These are phyloP conservation scores for Silurus meridionalis DNA, from an alignment of 2,113 vertebrate genomes.

Conservation along the genomic window DNA sequence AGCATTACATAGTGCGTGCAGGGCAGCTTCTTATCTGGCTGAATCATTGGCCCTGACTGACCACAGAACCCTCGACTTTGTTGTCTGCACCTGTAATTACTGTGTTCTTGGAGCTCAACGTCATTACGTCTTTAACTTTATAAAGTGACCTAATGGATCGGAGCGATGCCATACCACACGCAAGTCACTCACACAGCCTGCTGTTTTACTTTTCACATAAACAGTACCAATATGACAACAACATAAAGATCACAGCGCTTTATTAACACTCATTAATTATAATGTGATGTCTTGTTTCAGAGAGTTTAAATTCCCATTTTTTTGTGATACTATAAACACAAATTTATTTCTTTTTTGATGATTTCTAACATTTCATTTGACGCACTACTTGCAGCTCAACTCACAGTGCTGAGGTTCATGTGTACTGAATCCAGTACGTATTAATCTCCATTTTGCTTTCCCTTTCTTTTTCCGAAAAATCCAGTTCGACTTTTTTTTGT, in stretches of 20 bases:
- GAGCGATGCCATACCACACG: conserved; percentile 13
- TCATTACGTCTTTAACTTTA: conserved; percentile 28
- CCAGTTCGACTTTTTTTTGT: too few species aligned
- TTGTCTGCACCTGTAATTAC: conserved; percentile 49
- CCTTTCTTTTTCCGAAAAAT: neutral
- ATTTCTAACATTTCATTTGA: neutral
- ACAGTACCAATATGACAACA: neutral
- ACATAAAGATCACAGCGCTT: neutral
- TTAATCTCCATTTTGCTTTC: neutral
- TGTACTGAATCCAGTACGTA: neutral
- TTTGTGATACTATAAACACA: neutral
- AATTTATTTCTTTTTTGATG: neutral
- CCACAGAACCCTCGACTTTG: conserved; percentile 40
- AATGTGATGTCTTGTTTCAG: neutral
- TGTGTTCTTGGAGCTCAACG: conserved; percentile 28
- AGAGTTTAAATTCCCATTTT: neutral
- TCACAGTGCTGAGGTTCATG: neutral
- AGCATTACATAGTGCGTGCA: neutral
- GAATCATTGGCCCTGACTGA: conserved; percentile 28
- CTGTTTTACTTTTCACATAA: neutral
- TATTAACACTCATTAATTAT: conserved; percentile 3
- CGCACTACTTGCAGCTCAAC: neutral
- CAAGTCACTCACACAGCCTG: conserved; percentile 18
- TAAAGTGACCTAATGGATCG: conserved; percentile 34
- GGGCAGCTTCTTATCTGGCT: conserved; percentile 6